These are phyloP conservation scores for Siniperca chuatsi DNA, from an alignment of 2,113 vertebrate genomes.

Conservation along the genomic window DNA sequence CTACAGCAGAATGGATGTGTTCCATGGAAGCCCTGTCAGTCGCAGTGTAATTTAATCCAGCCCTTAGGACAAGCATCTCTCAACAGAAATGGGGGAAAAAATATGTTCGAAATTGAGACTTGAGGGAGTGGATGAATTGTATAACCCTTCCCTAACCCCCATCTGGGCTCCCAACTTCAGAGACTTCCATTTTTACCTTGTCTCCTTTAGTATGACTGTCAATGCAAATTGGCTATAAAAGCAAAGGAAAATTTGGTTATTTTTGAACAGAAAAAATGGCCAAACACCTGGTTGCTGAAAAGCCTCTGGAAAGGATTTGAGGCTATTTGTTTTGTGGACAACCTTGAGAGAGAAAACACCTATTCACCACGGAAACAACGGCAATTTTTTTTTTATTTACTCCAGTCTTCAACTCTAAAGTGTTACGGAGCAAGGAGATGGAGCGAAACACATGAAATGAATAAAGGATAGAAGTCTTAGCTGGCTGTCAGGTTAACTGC, in stretches of 20 bases:
- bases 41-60: slow-evolving; percentile 75
- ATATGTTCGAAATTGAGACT: slow-evolving; percentile 60
- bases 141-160: slow-evolving; percentile 73
- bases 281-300: slow-evolving; percentile 55
- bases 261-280: slow-evolving; percentile 61
- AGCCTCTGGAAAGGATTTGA: slow-evolving; percentile 21
- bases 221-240: slow-evolving; percentile 66
- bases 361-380: slow-evolving; percentile 31
- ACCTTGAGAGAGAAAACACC: slow-evolving; percentile 29
- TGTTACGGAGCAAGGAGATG: not conserved
- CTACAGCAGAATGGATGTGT: slow-evolving; percentile 78
- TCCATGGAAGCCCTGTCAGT: slow-evolving; percentile 76
- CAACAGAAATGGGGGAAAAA: slow-evolving; percentile 50
- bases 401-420: slow-evolving; percentile 8
- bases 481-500: slow-evolving; percentile 67
- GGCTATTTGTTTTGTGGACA: slow-evolving; percentile 45
- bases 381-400: not conserved
- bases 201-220: slow-evolving; percentile 58
- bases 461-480: slow-evolving; percentile 43
- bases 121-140: slow-evolving; percentile 66
- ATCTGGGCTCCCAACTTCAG: slow-evolving; percentile 54
- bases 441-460: slow-evolving; percentile 42
- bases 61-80: slow-evolving; percentile 81
- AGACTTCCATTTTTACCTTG: slow-evolving; percentile 45
- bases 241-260: slow-evolving; percentile 62